Conservation (phyloP, 2,888 invertebrate genomes). For the Luffia ferchaultella region DNA sequence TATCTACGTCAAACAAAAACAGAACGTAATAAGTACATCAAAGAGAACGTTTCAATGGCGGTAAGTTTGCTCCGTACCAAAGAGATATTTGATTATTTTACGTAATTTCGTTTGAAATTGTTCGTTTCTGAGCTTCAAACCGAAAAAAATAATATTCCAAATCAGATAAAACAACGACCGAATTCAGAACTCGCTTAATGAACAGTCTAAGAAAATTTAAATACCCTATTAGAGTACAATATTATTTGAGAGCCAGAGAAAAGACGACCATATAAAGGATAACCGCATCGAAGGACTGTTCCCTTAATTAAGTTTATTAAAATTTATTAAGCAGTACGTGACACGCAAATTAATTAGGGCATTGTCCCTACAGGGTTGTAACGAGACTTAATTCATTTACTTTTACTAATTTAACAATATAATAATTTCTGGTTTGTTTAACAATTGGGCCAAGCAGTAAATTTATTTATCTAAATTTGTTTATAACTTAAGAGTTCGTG, state of each 20-base stretch:
- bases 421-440: too few species aligned
- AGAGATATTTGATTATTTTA: too few species aligned
- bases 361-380: conserved; percentile 3
- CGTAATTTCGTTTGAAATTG: too few species aligned
- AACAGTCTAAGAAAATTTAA: not conserved
- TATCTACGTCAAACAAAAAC: not conserved
- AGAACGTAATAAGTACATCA: not conserved
- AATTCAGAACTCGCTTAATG: not conserved
- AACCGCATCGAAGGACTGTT: not conserved
- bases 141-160: too few species aligned
- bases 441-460: too few species aligned
- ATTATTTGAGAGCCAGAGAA: not conserved
- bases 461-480: too few species aligned
- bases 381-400: not conserved
- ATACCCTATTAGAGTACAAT: not conserved
- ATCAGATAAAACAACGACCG: too few species aligned
- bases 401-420: not conserved
- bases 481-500: too few species aligned
- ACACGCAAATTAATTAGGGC: conserved; percentile 26
- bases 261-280: not conserved
- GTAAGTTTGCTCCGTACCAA: too few species aligned
- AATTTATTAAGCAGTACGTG: conserved; percentile 44
- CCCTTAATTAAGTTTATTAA: conserved; percentile 45
- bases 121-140: too few species aligned
- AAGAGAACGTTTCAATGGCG: too few species aligned